Percentiles rank a stretch among this genome's conserved stretches.
These are phyloP conservation scores for Eciton burchellii DNA, from an alignment of 1,140 invertebrate species.

Conservation along the genomic window DNA sequence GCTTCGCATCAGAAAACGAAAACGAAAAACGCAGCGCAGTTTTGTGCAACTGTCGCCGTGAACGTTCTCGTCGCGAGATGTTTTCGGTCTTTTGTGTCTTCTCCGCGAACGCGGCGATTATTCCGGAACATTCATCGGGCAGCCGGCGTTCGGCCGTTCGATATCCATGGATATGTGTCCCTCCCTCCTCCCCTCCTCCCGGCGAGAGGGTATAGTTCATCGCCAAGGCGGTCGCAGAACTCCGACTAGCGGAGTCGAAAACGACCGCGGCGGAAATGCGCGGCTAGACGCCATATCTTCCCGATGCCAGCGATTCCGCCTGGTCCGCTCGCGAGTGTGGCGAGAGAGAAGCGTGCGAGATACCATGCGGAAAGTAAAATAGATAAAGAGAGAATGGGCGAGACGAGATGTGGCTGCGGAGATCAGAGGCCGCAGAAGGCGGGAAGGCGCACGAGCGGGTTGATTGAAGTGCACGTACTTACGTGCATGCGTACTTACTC, in stretches of 20 bases:
- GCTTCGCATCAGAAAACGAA: not conserved
- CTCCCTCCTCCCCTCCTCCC: not conserved
- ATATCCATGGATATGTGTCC: constrained; percentile 33
- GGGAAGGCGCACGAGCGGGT: constrained; percentile 80
- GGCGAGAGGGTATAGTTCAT: not conserved
- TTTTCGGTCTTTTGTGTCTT: too few relatives aligned
- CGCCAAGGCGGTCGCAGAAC: not conserved
- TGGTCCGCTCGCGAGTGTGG: constrained; percentile 9
- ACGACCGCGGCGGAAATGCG: not conserved
- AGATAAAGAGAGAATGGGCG: constrained; percentile 20
- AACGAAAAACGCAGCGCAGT: not conserved
- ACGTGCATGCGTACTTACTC: constrained; percentile 78
- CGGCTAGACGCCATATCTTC: constrained; percentile 48
- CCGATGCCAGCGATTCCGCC: constrained; percentile 61
- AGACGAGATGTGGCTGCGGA: constrained; percentile 74
- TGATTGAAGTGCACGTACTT: constrained; percentile 84
- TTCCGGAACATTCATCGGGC: not conserved
- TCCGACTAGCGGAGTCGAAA: not conserved
- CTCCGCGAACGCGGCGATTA: too few relatives aligned
- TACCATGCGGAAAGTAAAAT: constrained; percentile 18
- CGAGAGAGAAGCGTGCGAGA: constrained; percentile 53
- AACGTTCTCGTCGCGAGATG: too few relatives aligned
- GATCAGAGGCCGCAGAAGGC: constrained; percentile 79
- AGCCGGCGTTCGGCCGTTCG: constrained; percentile 27
- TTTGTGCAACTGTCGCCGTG: not conserved